phyloP scores from a whole-genome alignment of 2,113 vertebrate species.

The Loxodonta africana region DNA sequence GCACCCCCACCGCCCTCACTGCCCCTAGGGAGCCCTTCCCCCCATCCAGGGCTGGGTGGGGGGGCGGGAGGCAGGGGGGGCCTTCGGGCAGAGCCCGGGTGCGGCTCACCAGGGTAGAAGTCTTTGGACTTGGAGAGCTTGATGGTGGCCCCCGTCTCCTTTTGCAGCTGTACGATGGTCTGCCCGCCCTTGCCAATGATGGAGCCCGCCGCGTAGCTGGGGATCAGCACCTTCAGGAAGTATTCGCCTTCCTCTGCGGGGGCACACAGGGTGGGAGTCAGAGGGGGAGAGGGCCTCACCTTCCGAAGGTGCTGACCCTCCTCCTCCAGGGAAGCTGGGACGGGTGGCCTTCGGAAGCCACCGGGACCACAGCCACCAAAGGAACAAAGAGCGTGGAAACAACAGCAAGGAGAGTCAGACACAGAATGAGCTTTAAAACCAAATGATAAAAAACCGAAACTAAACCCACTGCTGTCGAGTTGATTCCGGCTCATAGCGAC shows the following conservation, averaged over 20 bases:
- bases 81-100: background rate
- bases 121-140: slow-evolving; percentile 99
- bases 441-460: background rate
- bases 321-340: background rate
- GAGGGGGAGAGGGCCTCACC: background rate
- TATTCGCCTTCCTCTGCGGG: slow-evolving; percentile 96
- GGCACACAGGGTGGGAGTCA: slow-evolving; percentile 55
- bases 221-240: slow-evolving; percentile 97
- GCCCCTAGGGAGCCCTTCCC: background rate
- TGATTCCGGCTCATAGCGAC: background rate
- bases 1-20: background rate
- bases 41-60: slow-evolving; percentile 6
- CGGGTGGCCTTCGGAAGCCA: background rate
- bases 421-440: background rate
- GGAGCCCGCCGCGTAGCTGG: slow-evolving; percentile 96
- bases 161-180: slow-evolving; percentile 97
- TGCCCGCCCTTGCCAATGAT: slow-evolving; percentile 97
- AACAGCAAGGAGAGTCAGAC: background rate
- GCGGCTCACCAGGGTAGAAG: slow-evolving; percentile 95
- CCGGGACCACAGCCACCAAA: background rate
- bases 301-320: background rate
- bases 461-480: background rate
- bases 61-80: background rate
- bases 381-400: background rate
- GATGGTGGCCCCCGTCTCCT: slow-evolving; percentile 97